Base-by-base conservation (phyloP, 2,888 invertebrate genomes). In the Eudasyphora cyanicolor region DNA sequence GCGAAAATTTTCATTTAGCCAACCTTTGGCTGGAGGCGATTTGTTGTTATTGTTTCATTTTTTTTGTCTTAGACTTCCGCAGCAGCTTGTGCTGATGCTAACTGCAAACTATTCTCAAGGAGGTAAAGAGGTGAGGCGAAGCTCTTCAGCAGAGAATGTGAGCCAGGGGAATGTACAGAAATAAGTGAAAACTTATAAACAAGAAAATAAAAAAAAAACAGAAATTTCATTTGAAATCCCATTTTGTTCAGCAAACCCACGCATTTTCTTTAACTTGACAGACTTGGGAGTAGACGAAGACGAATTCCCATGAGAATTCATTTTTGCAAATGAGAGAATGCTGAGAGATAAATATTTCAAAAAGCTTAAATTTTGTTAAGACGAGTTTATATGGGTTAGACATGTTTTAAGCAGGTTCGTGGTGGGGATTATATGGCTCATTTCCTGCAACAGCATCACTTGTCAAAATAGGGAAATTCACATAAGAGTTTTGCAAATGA, bases 301-400 rank as follows among this genome's bases (percentile, higher is more conserved):
- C n/a, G 10, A 27, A 27, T 57, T 54, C 27, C n/a, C n/a, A n/a
- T n/a, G n/a, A 57, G 57, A 57, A 17, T 57, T n/a, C n/a, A n/a
- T n/a, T n/a, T n/a, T n/a, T 60, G 60, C 4, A 1, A 45, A 29
- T 29, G n/a, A 27, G 5, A 29, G 60, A 29, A 49, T 21, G 54
- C 1, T 10, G 21, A 17, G 6, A 51, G 49, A 51, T 17, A 17
- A 57, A 60, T 60, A 29, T 29, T 60, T 60, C 24, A 12, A 57
- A 57, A 57, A 57, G 24, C 27, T 57, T 57, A 24, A 27, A 57
- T 57, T 54, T 57, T 45, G 3, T n/a, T n/a, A 45, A 45, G 45
- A 3, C 45, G 12, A 2, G 3, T 45, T 45, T 45, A 10, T n/a
- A 45, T 49, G 17, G n/a, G n/a, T n/a, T n/a, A n/a, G n/a, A n/a